These are phyloP conservation scores for Spisula solida DNA, from an alignment of 2,888 invertebrate species.

Conservation along the genomic window DNA sequence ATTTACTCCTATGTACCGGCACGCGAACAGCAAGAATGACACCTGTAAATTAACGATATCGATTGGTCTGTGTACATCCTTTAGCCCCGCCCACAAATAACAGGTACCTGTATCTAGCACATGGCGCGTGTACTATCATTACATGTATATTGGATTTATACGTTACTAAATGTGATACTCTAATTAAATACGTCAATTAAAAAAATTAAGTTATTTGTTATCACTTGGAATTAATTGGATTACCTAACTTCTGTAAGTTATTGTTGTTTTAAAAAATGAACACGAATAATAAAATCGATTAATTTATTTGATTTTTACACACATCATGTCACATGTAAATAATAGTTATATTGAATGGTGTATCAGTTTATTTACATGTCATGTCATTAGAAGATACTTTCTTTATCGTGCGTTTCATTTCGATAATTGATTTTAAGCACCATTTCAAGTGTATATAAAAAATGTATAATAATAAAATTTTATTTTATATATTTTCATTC, in stretches of 20 bases:
- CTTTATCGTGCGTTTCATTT: too few species aligned
- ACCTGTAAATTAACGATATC: conserved; percentile 51
- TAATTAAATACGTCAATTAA: neutral
- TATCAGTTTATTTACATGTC: too few species aligned
- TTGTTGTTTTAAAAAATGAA: neutral
- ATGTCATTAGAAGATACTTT: too few species aligned
- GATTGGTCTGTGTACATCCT: conserved; percentile 59
- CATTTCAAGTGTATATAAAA: too few species aligned
- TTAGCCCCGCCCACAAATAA: conserved; percentile 57
- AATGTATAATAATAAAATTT: too few species aligned
- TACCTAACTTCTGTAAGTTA: neutral
- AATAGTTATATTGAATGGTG: too few species aligned
- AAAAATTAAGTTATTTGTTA: neutral
- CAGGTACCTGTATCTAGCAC: conserved; percentile 58
- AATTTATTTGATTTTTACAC: too few species aligned
- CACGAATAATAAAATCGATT: too few species aligned
- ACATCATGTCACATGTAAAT: too few species aligned
- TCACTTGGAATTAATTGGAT: neutral
- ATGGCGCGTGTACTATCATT: conserved; percentile 55
- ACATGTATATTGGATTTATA: conserved; percentile 35
- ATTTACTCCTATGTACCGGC: conserved; percentile 54
- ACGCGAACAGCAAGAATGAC: conserved; percentile 47
- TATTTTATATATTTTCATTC: too few species aligned
- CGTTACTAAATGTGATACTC: conserved; percentile 20
- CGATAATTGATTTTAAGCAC: too few species aligned